Evolutionary conservation across 2,797 vertebrate species (phyloP).

Genomic region (Sparus aurata): DNA sequence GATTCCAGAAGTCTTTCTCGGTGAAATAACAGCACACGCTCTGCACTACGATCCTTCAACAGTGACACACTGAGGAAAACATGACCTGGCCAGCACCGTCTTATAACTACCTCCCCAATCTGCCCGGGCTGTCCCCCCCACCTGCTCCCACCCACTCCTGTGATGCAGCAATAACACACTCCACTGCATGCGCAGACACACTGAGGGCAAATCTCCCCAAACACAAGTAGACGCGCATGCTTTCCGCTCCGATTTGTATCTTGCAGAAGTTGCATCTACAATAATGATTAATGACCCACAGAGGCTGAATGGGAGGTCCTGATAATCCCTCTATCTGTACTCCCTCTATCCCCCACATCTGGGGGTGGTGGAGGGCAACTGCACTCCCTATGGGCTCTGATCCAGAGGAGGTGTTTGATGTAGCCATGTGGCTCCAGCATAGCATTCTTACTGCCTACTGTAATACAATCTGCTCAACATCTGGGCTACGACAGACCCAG

Average conservation of each 20-base stretch:
- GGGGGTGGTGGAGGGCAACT: conserved; percentile 27
- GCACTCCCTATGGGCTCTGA: conserved; percentile 6
- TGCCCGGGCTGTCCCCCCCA: conserved; percentile 62
- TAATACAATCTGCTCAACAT: conserved; percentile 84
- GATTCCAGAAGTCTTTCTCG: conserved; percentile 8
- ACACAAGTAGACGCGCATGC: conserved; percentile 10
- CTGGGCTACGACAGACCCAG: conserved; percentile 60
- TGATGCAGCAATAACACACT: conserved; percentile 44
- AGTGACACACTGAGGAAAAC: conserved; percentile 62
- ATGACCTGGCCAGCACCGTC: conserved; percentile 58
- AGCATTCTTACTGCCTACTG: conserved; percentile 80
- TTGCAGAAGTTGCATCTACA: conserved; percentile 19
- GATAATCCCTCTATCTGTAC: conserved; percentile 23
- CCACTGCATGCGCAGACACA: conserved; percentile 16
- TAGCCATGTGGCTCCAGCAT: conserved; percentile 51
- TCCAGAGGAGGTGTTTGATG: conserved; percentile 78
- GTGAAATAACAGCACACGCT: conserved; percentile 38
- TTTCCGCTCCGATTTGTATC: not conserved
- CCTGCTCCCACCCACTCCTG: conserved; percentile 74
- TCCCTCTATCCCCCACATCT: conserved; percentile 34
- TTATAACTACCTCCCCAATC: conserved; percentile 70
- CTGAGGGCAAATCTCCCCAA: not conserved
- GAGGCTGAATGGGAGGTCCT: conserved; percentile 30
- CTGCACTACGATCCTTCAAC: conserved; percentile 56
- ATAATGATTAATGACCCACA: conserved; percentile 18